Conservation (phyloP, 64 coral and sea anemone species). For the Dendrophyllia cribrosa region DNA sequence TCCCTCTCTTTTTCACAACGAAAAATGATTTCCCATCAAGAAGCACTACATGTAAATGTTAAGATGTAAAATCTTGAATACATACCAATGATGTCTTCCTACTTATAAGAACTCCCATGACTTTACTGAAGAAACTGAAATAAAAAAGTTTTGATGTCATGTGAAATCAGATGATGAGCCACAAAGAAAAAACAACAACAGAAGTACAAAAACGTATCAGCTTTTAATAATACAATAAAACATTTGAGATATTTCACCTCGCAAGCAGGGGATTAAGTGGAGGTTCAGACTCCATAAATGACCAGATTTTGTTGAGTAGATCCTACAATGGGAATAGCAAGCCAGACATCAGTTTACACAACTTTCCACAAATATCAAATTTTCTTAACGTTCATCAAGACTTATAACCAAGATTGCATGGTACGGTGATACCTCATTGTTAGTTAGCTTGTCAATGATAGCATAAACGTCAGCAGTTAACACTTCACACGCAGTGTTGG, state of each 20-base stretch:
- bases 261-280: conserved; percentile 97
- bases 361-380: not conserved
- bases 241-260: conserved; percentile 53
- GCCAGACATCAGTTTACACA: not conserved
- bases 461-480: conserved; percentile 96
- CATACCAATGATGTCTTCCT: conserved; percentile 93
- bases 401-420: not conserved
- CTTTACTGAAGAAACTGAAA: conserved; percentile 96
- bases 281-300: conserved; percentile 89
- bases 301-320: conserved; percentile 96
- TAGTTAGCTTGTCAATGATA: conserved; percentile 94
- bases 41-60: no score
- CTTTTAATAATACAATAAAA: not conserved
- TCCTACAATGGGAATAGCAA: conserved; percentile 62
- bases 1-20: no score
- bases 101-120: conserved; percentile 88
- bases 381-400: not conserved
- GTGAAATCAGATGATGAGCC: not conserved
- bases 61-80: not conserved
- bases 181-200: not conserved
- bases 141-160: not conserved
- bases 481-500: conserved; percentile 95
- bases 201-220: not conserved
- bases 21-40: no score
- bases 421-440: conserved; percentile 73